phyloP scores from a whole-genome alignment of 2,113 vertebrate genomes.

The Petroica traversi region DNA sequence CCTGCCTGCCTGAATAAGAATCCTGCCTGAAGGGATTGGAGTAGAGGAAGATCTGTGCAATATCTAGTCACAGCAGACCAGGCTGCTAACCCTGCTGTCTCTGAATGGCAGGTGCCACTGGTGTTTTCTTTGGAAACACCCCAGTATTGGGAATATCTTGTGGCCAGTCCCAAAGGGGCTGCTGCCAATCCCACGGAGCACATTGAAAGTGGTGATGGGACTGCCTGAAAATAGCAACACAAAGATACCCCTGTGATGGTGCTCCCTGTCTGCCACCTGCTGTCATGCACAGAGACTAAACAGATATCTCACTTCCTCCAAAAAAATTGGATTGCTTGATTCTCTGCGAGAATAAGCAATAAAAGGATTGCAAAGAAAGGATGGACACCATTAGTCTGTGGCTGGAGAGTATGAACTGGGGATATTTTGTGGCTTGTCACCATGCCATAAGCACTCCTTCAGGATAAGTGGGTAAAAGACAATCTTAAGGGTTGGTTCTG shows the following conservation, averaged over 20 bases:
- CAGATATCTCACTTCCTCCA: neutral
- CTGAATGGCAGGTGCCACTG: neutral
- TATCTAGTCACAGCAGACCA: neutral
- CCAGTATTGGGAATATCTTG: neutral
- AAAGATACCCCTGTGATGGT: neutral
- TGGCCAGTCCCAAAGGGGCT: neutral
- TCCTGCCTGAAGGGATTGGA: neutral
- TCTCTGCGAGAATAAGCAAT: neutral
- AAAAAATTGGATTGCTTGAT: neutral
- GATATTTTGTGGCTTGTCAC: neutral
- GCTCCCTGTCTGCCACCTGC: neutral
- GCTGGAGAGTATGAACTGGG: neutral
- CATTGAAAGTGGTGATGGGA: neutral
- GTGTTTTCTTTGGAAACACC: neutral
- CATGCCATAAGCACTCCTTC: neutral
- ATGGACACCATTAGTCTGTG: neutral
- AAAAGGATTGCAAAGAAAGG: neutral
- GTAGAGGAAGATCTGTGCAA: neutral
- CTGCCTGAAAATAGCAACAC: neutral
- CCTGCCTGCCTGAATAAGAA: neutral
- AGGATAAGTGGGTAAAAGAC: neutral
- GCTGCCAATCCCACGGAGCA: rapidly evolving
- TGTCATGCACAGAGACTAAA: rapidly evolving
- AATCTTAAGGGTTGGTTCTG: neutral
- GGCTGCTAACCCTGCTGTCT: neutral